Percentiles rank a stretch among this genome's conserved stretches.
These are phyloP conservation scores for Poeciliopsis gracilis DNA, from an alignment of 2,797 vertebrate genomes.

Conservation along the genomic window DNA sequence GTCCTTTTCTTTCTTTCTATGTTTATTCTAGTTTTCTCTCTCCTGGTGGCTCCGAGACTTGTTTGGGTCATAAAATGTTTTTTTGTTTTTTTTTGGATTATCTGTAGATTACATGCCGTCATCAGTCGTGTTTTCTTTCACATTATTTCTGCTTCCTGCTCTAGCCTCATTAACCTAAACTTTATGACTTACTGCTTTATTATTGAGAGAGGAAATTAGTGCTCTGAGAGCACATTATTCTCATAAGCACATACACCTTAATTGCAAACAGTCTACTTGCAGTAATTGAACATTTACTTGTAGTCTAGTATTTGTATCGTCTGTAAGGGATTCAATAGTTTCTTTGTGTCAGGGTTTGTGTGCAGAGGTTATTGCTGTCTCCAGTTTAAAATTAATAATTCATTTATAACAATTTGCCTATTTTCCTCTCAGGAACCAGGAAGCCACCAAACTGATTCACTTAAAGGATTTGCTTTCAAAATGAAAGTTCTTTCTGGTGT, in stretches of 20 bases:
- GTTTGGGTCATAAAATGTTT: slow-evolving; percentile 44
- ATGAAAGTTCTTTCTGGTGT: background rate
- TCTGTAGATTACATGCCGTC: slow-evolving; percentile 26
- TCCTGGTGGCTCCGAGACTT: slow-evolving; percentile 31
- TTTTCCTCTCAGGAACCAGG: background rate
- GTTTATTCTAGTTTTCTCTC: slow-evolving; percentile 1
- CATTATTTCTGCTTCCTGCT: slow-evolving; percentile 3
- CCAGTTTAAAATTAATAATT: background rate
- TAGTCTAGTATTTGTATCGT: background rate
- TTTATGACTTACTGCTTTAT: slow-evolving; percentile 24
- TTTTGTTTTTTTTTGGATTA: slow-evolving; percentile 2
- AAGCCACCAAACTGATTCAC: background rate
- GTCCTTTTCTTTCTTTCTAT: background rate
- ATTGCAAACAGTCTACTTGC: slow-evolving; percentile 6
- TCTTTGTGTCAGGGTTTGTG: slow-evolving; percentile 10
- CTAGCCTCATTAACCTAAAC: slow-evolving; percentile 17
- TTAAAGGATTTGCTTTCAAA: background rate
- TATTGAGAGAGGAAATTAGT: slow-evolving; percentile 13
- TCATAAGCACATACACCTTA: slow-evolving; percentile 16
- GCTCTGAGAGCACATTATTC: slow-evolving; percentile 18
- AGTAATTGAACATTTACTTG: slow-evolving; percentile 16
- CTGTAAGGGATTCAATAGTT: slow-evolving; percentile 20
- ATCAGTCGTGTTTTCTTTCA: slow-evolving; percentile 12
- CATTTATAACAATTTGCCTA: background rate
- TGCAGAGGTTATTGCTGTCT: background rate